These are phyloP conservation scores for Drosophila elegans DNA, from an alignment of 1,140 invertebrate genomes.

Conservation along the genomic window DNA sequence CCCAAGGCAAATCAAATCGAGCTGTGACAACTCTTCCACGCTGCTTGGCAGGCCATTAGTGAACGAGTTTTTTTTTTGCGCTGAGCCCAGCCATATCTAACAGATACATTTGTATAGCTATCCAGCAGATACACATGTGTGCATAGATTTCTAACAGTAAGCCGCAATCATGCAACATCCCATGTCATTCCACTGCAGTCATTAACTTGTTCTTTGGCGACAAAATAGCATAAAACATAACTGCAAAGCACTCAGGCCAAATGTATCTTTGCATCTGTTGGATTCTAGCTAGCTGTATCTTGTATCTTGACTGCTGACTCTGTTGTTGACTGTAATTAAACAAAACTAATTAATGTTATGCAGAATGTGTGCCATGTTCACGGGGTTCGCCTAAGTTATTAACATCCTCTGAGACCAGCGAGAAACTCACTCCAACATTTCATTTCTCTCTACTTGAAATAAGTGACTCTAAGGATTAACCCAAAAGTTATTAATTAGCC, in stretches of 20 bases:
- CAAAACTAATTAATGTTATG: conserved; percentile 73
- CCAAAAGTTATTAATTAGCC: conserved; percentile 44
- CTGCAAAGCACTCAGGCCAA: conserved; percentile 21
- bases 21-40: conserved; percentile 25
- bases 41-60: conserved; percentile 58
- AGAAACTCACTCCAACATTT: conserved; percentile 10
- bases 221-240: conserved; percentile 61
- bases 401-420: conserved; percentile 31
- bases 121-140: conserved; percentile 34
- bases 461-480: conserved; percentile 15
- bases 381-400: conserved; percentile 46
- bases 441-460: neutral
- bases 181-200: conserved; percentile 18
- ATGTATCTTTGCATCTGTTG: conserved; percentile 26
- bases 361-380: conserved; percentile 59
- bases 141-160: conserved; percentile 53
- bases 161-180: conserved; percentile 47
- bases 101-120: conserved; percentile 21
- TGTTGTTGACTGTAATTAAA: conserved; percentile 61
- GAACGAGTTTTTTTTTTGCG: conserved; percentile 43
- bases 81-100: neutral
- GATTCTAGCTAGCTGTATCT: conserved; percentile 60
- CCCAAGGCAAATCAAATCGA: conserved; percentile 17
- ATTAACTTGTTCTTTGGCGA: conserved; percentile 53
- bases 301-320: conserved; percentile 12